Percentiles rank a stretch among this genome's conserved stretches.
These are phyloP conservation scores for Dolichopus griseipennis DNA, from an alignment of 2,888 invertebrate species.

Conservation along the genomic window DNA sequence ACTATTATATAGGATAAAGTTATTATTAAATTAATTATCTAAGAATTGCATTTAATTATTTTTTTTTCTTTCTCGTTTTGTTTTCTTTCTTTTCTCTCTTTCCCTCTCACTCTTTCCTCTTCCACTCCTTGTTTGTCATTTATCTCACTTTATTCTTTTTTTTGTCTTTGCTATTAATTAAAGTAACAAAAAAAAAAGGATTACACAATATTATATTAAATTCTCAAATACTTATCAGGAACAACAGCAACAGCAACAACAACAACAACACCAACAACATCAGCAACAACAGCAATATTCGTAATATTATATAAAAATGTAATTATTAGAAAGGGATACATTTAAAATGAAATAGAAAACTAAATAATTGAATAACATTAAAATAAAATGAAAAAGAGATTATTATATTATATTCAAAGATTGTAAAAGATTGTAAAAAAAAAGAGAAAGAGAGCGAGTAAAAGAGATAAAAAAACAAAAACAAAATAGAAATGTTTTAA, in stretches of 20 bases:
- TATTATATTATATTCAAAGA: background rate
- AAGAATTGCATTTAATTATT: background rate
- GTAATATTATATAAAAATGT: background rate
- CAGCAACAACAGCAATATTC: background rate
- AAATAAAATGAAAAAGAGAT: background rate
- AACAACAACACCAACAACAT: too few relatives aligned
- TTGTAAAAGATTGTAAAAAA: background rate
- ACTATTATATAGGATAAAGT: background rate
- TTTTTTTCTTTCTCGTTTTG: background rate
- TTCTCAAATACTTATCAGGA: background rate
- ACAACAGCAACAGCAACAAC: background rate
- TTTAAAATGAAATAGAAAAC: background rate
- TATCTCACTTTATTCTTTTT: background rate
- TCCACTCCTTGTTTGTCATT: too few relatives aligned
- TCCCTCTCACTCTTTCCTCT: background rate
- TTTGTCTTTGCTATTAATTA: background rate
- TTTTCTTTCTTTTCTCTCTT: background rate
- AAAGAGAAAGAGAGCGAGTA: background rate
- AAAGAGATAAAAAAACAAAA: background rate
- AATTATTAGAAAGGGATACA: background rate
- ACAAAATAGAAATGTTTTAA: background rate
- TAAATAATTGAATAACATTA: too few relatives aligned
- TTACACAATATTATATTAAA: background rate
- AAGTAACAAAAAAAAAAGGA: background rate
- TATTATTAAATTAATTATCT: conserved; percentile 1